phyloP scores from a whole-genome alignment of 2,797 vertebrate genomes.

The Tadarida brasiliensis region DNA sequence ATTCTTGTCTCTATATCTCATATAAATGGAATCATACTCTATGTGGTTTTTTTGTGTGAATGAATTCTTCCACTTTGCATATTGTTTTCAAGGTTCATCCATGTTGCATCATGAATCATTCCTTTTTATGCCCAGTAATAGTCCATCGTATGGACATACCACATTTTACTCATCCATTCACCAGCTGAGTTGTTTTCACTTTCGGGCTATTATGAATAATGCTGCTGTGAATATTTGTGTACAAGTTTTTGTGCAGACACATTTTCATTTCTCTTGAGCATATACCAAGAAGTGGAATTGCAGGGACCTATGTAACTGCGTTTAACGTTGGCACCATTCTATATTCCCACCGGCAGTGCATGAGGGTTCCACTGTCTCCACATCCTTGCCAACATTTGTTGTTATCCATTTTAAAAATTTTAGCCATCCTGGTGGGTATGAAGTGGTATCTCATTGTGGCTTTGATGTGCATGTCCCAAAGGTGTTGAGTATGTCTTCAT shows the following conservation, averaged over 20 bases:
- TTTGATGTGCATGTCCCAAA: not conserved
- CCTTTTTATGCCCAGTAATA: not conserved
- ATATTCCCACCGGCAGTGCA: not conserved
- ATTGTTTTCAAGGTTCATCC: not conserved
- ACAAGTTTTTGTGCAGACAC: not conserved
- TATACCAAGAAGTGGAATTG: not conserved
- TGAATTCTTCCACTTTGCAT: not conserved
- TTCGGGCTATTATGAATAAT: not conserved
- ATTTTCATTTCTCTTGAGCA: not conserved
- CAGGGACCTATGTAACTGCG: not conserved
- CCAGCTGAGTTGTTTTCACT: not conserved
- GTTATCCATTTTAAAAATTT: not conserved
- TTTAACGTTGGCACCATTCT: not conserved
- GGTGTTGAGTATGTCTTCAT: not conserved
- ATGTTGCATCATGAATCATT: not conserved
- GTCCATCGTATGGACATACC: not conserved
- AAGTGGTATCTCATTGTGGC: not conserved
- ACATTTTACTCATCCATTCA: not conserved
- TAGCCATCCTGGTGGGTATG: no score
- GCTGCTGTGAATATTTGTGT: not conserved
- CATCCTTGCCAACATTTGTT: not conserved
- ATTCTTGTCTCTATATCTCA: no score
- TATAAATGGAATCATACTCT: no score
- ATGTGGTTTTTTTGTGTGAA: not conserved
- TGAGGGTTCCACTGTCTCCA: not conserved